Base-by-base conservation (phyloP, 2,888 invertebrate species). In the Ashinkailepas kermadecensis region DNA sequence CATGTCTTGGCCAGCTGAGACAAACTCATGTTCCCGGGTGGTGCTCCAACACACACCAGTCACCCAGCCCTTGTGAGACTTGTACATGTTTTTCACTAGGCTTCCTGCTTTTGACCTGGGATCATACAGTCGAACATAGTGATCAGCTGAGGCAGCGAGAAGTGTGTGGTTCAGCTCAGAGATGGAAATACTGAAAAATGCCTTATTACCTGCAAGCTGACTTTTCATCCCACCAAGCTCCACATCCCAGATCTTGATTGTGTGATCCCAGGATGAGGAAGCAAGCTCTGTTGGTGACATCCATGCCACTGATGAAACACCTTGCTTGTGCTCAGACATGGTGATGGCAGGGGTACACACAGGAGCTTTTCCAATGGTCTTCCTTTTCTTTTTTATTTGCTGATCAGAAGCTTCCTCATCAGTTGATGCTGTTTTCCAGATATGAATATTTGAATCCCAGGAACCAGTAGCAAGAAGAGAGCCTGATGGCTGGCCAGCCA, bases 211-310 rank as follows among this genome's bases (percentile, higher is more conserved):
- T 83, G 92, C 92, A 85, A 96, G 90, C 88, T 95, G 94, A 79
- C 92, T 91, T 87, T 94, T 95, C 80, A 96, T 91, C 65, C 93
- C 93, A 80, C 93, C 94, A 80, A 94, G 88, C 86, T 95, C 94
- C 80, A 95, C 90, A 88, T 99, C 98, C 99, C 99, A 99, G 13
- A 97, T 87, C 87, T 95, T 94, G 39, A 99, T 89, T 0, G 97
- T 94, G 87, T 98, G 97, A 89, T 99, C 99, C 96, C 96, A 97
- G 1, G 97, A 95, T 81, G 93, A 91, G 0, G 97, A 95, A 12
- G 95, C 90, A 4, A 97, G 89, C 83, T 94, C 93, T 84, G 91
- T 90, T 82, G 90, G 90, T 85, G 94, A 93, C 85, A 93, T 91
- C 97, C 98, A 99, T 81, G 92, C 90, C 0, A 95, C 91, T 0